A percentile compares a stretch with the other conserved stretches of the same genome.
Conservation (phyloP, 2,888 invertebrate genomes). For the Conops quadrifasciatus region DNA sequence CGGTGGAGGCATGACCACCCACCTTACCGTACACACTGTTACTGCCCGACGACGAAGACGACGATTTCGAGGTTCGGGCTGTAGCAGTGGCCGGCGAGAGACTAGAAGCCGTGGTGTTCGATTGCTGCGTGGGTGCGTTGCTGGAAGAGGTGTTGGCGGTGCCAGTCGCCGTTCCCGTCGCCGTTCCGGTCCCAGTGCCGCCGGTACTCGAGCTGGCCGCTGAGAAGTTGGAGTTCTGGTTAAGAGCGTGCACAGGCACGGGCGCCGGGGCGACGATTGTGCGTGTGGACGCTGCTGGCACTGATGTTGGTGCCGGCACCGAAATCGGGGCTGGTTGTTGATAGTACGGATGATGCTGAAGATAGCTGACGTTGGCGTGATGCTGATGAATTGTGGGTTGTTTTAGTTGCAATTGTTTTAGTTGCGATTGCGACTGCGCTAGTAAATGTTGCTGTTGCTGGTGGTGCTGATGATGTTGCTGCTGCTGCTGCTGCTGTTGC, state of each 20-base stretch:
- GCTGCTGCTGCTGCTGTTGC: constrained; percentile 36
- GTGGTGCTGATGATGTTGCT: constrained; percentile 23
- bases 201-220: constrained; percentile 61
- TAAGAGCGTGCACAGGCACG: constrained; percentile 57
- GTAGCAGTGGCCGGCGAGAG: constrained; percentile 51
- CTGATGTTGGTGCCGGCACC: constrained; percentile 34
- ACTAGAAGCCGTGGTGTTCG: constrained; percentile 57
- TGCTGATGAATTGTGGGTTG: constrained; percentile 61
- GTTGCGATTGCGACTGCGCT: constrained; percentile 58
- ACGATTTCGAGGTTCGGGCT: constrained; percentile 30
- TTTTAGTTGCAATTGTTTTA: constrained; percentile 58
- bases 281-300: constrained; percentile 39
- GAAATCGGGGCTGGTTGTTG: constrained; percentile 45
- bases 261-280: constrained; percentile 35
- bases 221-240: constrained; percentile 60
- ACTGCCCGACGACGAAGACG: background rate
- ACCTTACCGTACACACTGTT: constrained; percentile 1
- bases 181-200: constrained; percentile 49
- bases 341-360: constrained; percentile 58
- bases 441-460: constrained; percentile 50
- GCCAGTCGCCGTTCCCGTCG: constrained; percentile 49
- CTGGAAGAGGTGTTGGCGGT: constrained; percentile 49
- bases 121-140: constrained; percentile 60
- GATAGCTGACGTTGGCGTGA: constrained; percentile 46
- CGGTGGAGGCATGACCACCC: constrained; percentile 22